Evolutionary conservation across 2,797 vertebrate species (phyloP), one percentile per base, ranked within the genome.

Genomic region (Sandelia bainsii): DNA sequence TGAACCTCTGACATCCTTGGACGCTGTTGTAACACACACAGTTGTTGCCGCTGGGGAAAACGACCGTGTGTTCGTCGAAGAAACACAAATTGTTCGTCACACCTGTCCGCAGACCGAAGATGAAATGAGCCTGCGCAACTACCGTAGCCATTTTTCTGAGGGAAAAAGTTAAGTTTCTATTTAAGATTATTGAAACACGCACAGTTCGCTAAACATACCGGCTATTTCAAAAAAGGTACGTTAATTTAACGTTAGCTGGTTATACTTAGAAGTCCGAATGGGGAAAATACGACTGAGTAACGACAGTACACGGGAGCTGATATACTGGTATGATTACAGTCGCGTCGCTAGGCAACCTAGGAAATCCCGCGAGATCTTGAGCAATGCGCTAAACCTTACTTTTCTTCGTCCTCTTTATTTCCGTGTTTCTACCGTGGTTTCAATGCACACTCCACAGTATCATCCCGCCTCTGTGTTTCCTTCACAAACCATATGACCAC

Each of bases 1-100:
- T 94, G 87, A 99, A 96, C 81, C 90, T 94, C 91, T 98, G 97
- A 82, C 91, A 92, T 73, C 92, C 93, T 25, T 96, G 94, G 76
- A 94, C 89, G 2, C 94, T 87, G 91, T 98, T 96, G 76, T 95
- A 95, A 57, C 94, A 94, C 56, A 98, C 93, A 62, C 95, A 97
- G 92, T 93, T 93, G 87, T 96, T 96, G 29, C 97, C 98, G 48
- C 93, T 90, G 19, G 97, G 96, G 69, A 95, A 97, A 11, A 97
- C 91, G 23, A 99, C 83, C 1, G 95, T 96, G 44, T 96, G 94
- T 14, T 99, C 97, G 60, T 98, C 96, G 37, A 94, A 71, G 90
- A 96, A 99, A 70, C 93, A 93, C 68, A 99, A 29, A 19, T 96
- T 96, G 80, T 96, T 97, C 0, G 65, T 81, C 7, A 98, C 97